Base-by-base conservation (phyloP, 2,113 vertebrate genomes). In the Oplegnathus fasciatus region DNA sequence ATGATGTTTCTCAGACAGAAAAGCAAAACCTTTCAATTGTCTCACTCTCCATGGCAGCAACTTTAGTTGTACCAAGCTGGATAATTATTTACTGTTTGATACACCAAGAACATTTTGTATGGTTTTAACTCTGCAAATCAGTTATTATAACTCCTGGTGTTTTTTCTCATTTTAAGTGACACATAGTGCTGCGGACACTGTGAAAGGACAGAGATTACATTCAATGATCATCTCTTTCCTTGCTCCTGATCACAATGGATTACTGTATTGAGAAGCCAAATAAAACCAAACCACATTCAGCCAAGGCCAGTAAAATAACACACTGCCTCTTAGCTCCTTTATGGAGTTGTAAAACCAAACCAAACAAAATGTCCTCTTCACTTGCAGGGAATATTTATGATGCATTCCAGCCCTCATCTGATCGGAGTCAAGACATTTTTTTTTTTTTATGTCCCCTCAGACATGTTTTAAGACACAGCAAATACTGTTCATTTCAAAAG, bases 1-100 rank as follows among this genome's bases (percentile, higher is more conserved):
- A 66, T 20, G 32, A n/a, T 65, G 48, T 54, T 42, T 54, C 46
- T 54, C 24, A 77, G 64, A 42, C 7, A 46, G n/a, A n/a, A 76
- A 40, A 37, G 50, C 13, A 55, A 68, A 66, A 60, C 20, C 34
- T 32, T 79, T 74, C 2, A 54, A 13, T 46, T 67, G 60, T 58
- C 52, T 78, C 58, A 24, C 58, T 18, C 28, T 60, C 17, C 30
- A 20, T 2, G 5, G 17, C 60, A 22, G 30, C 30, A 62, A 22
- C 17, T 66, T 42, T 52, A 48, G 46, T 6, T 18, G 46, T 48
- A 48, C 46, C 46, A 48, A 18, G 15, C 18, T 48, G 46, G 15
- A 1, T 46, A 28, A 60, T 46, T 58, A 58, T 78, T 68, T 67
- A 46, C 30, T 42, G 9, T 10, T 11, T 11, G 10, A 7, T 40